Base-by-base conservation (phyloP, 2,113 vertebrate species). In the Gnathonemus echidnorhynchus region DNA sequence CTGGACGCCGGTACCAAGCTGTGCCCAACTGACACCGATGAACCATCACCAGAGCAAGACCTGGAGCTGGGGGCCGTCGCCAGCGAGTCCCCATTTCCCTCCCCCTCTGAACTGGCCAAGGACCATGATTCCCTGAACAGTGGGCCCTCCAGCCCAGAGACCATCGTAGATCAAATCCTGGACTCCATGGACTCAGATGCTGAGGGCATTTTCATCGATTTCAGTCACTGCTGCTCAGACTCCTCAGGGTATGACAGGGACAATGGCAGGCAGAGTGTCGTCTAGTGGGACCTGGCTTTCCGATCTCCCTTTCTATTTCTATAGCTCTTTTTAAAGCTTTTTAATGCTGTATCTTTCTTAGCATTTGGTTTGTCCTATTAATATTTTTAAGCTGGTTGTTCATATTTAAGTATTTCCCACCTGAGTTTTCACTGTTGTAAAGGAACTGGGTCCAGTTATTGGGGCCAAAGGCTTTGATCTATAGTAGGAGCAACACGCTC, bases 201-300 rank as follows among this genome's bases (percentile, higher is more conserved):
- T 0, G 97, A 98, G 74, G 98, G 98, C 3, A 98, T 99, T 93
- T 98, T 99, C 94, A 97, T 99, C 89, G 96, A 98, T 95, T 99
- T 99, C 91, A 93, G 96, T 21, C 93, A 92, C 3, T 94, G 94
- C 0, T 92, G 92, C 89, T 95, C 97, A 0, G 94, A 91, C 42
- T 90, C 94, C 0, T 94, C 96, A 0, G 92, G 90, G 0, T 95
- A 96, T 85, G 96, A 94, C 39, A 93, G 93, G 77, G 92, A 95
- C 0, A 94, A 96, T 49, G 95, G 92, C 88, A 94, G 95, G 90
- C 97, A 97, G 92, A 98, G 97, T 52, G 90, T 96, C 7, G 92
- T 96, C 92, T 97, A 91, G 88, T 0, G 21, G 62, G 19, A 46
- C 8, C 4, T 2, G 21, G 3, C 62, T 27, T 70, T 39, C 13